Base-by-base conservation (phyloP, 2,113 vertebrate species). In the Zosterops hypoxanthus region DNA sequence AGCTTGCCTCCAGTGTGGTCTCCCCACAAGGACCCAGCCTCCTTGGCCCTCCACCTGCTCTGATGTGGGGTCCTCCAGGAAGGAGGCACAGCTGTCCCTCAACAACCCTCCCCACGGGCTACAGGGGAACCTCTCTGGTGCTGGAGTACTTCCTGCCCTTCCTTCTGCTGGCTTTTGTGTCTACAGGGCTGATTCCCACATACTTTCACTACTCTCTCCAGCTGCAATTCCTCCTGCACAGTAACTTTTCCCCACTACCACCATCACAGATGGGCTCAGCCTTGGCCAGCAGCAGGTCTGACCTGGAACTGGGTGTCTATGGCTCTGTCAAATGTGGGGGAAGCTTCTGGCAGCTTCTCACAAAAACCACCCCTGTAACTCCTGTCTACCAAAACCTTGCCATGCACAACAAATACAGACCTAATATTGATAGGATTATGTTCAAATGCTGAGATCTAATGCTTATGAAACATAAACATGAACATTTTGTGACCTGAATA, bases 201-300 rank as follows among this genome's bases (percentile, higher is more conserved):
- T 9, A 2, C 18, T 42, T 41, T 72, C 22, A 12, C 20, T 60
- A 2, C 23, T 69, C 6, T 47, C 13, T 56, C 11, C 3, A 3
- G 41, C 33, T 31, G 41, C 12, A 33, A 4, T 39, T 73, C 16
- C 59, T 31, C 16, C 46, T 72, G 28, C 2, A 1, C 34, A 22
- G 33, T 3, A 31, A 1, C 11, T 16, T 66, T 71, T 49, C 4
- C 11, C 14, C 11, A 0, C 26, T 22, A 5, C 22, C 36, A 49
- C 15, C 2, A 0, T 22, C 4, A 1, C 4, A 25, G 69, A 14
- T 18, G 6, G n/a, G 22, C 34, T 77, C 14, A 5, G 34, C 34
- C 12, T 63, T 63, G 64, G 64, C 44, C 39, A 61, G 21, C 0
- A 0, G 16, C 0, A 0, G 22, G 10, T 73, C 65, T 0, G 0